Percentiles rank a stretch among this genome's conserved stretches.
Evolutionary conservation across 2,113 vertebrate genomes (phyloP).

Genomic region (Stigmatopora nigra): DNA sequence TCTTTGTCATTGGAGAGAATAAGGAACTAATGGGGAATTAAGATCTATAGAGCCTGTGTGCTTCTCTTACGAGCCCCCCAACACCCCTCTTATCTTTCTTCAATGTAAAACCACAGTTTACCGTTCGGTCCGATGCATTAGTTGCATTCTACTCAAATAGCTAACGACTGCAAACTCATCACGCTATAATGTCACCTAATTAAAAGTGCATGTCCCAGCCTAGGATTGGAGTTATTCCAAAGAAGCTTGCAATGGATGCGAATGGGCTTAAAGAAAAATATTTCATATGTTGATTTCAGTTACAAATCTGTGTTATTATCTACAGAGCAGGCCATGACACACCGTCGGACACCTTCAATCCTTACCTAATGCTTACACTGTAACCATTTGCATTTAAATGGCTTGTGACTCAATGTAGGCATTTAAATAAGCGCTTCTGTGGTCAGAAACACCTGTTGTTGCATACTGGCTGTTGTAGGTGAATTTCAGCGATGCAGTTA

Average conservation of each 20-base stretch:
- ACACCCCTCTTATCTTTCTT: constrained; percentile 48
- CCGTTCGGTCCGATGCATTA: constrained; percentile 58
- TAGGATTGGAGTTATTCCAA: constrained; percentile 16
- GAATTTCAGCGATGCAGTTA: constrained; percentile 12
- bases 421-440: constrained; percentile 51
- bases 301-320: constrained; percentile 19
- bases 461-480: constrained; percentile 34
- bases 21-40: constrained; percentile 71
- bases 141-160: constrained; percentile 54
- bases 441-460: constrained; percentile 55
- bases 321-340: constrained; percentile 27
- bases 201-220: constrained; percentile 32
- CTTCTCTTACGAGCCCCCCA: constrained; percentile 59
- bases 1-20: constrained; percentile 66
- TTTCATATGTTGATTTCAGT: constrained; percentile 3
- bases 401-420: constrained; percentile 36
- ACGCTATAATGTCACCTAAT: constrained; percentile 42
- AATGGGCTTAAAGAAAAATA: constrained; percentile 21
- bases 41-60: constrained; percentile 65
- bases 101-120: constrained; percentile 64
- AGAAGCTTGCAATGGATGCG: constrained; percentile 4
- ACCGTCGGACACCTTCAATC: constrained; percentile 25
- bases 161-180: constrained; percentile 40
- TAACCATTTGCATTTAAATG: constrained; percentile 60
- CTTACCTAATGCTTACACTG: constrained; percentile 27